A percentile compares a stretch with the other conserved stretches of the same genome.
These are phyloP conservation scores for Falco rusticolus DNA, from an alignment of 2,797 vertebrate genomes.

Conservation along the genomic window DNA sequence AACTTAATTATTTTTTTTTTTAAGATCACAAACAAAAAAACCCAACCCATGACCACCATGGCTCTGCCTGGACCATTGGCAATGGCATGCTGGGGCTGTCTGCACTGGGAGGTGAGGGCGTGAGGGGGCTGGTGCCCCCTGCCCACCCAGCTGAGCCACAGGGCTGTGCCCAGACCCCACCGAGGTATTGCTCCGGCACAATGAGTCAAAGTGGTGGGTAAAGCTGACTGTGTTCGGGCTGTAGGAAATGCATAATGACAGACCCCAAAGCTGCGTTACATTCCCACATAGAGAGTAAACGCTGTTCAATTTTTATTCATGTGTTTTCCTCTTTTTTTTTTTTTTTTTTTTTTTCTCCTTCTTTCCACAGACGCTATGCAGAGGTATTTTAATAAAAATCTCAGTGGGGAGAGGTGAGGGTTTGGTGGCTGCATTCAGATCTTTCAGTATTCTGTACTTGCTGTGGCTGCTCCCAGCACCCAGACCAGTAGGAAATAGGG, in stretches of 20 bases:
- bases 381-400: not conserved
- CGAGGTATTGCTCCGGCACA: rapidly evolving
- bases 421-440: not conserved
- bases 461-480: not conserved
- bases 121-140: not conserved
- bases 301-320: not conserved
- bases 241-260: rapidly evolving
- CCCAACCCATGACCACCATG: too few relatives aligned
- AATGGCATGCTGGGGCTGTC: not conserved
- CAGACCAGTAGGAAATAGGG: not conserved
- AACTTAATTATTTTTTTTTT: too few relatives aligned
- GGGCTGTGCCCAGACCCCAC: not conserved
- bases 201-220: not conserved
- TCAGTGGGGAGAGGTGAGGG: not conserved
- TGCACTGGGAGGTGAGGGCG: not conserved
- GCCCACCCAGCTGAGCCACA: not conserved
- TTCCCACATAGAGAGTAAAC: not conserved
- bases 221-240: not conserved
- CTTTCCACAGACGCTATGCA: not conserved
- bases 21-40: too few relatives aligned
- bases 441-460: not conserved
- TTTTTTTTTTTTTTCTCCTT: too few relatives aligned
- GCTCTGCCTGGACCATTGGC: not conserved
- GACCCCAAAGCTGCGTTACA: not conserved
- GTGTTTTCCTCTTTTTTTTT: too few relatives aligned